Conservation (phyloP, 2,888 invertebrate genomes). For the Trichopria drosophilae region DNA sequence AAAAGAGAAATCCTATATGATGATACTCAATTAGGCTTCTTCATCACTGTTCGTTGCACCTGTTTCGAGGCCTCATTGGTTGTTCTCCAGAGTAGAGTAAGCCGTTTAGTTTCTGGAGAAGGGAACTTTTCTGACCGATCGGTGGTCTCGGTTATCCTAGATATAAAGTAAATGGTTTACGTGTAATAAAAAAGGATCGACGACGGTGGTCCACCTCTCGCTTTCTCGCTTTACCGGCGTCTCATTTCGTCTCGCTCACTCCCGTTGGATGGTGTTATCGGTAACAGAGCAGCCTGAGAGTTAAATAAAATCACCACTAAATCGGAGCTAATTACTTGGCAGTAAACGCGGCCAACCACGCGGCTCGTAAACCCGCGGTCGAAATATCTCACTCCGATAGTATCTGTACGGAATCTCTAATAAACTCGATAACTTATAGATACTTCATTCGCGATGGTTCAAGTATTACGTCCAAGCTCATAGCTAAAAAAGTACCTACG, state of each 20-base stretch:
- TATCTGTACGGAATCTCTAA: constrained; percentile 44
- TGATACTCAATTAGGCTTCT: constrained; percentile 13
- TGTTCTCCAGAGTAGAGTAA: constrained; percentile 28
- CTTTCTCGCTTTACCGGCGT: constrained; percentile 14
- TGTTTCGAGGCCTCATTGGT: constrained; percentile 27
- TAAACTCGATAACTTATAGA: constrained; percentile 47
- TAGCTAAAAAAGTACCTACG: constrained; percentile 7
- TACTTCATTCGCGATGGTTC: constrained; percentile 11
- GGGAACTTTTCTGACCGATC: constrained; percentile 1
- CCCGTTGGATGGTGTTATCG: constrained; percentile 35
- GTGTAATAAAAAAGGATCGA: constrained; percentile 51
- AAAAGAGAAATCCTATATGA: constrained; percentile 29
- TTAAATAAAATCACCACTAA: constrained; percentile 52
- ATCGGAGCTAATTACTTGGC: constrained; percentile 56
- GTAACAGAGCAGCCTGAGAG: constrained; percentile 38
- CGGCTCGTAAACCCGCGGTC: constrained; percentile 47
- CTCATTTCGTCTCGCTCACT: constrained; percentile 18
- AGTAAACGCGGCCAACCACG: constrained; percentile 47
- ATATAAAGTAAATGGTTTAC: constrained; percentile 55
- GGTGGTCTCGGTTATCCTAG: constrained; percentile 34
- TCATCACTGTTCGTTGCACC: constrained; percentile 28
- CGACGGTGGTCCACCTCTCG: constrained; percentile 32
- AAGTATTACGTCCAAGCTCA: constrained; percentile 27
- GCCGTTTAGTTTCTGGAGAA: constrained; percentile 29
- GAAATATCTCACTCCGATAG: constrained; percentile 48